These are phyloP conservation scores for Plagodis dolabraria DNA, from an alignment of 2,888 invertebrate species.

Conservation along the genomic window DNA sequence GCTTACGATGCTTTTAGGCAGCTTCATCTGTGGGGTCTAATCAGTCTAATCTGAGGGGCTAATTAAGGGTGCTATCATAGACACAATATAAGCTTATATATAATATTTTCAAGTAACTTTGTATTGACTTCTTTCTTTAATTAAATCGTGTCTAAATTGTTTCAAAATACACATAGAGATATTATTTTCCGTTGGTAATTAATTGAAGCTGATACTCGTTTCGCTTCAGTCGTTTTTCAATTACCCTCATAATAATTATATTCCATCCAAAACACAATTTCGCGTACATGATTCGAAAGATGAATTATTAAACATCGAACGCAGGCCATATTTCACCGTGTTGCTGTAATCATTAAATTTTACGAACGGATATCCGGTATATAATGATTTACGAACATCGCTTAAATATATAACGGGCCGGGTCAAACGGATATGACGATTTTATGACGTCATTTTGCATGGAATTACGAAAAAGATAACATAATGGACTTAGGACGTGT, in stretches of 20 bases:
- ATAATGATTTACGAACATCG: conserved; percentile 28
- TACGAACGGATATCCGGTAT: conserved; percentile 24
- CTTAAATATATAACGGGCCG: not conserved
- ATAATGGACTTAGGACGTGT: not conserved
- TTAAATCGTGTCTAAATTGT: too few relatives aligned
- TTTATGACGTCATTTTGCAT: conserved; percentile 18
- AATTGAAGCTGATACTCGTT: not conserved
- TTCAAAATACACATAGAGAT: too few relatives aligned
- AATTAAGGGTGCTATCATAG: too few relatives aligned
- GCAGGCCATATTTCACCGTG: conserved; percentile 28
- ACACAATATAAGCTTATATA: too few relatives aligned
- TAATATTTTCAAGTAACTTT: too few relatives aligned
- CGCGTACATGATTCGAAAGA: conserved; percentile 6
- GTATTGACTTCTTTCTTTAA: too few relatives aligned
- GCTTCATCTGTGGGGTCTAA: too few relatives aligned
- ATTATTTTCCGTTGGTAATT: not conserved
- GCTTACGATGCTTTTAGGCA: too few relatives aligned
- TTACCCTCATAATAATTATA: conserved; percentile 5
- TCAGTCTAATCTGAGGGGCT: too few relatives aligned
- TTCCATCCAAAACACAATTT: conserved; percentile 1
- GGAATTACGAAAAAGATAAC: not conserved
- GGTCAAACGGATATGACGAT: conserved; percentile 15
- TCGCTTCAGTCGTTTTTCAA: not conserved
- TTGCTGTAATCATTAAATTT: conserved; percentile 35
- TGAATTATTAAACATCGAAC: conserved; percentile 30